Conservation (phyloP, 2,888 invertebrate genomes). For the Metallyticus violacea region DNA sequence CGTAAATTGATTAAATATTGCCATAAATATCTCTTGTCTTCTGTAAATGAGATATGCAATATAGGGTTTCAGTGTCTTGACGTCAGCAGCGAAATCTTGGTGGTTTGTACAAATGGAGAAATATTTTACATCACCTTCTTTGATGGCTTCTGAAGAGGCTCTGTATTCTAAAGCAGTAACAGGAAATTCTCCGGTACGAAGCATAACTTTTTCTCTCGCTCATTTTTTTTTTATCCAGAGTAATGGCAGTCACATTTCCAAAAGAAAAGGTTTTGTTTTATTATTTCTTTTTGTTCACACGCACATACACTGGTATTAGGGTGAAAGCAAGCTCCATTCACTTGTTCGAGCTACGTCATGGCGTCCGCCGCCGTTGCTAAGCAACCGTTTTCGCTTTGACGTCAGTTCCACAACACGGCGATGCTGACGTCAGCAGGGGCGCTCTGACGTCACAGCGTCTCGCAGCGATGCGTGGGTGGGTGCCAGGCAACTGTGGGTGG, state of each 20-base stretch:
- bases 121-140: neutral
- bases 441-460: conserved; percentile 18
- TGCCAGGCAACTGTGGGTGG: neutral
- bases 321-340: neutral
- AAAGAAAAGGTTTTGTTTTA: neutral
- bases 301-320: neutral
- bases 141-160: neutral
- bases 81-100: neutral
- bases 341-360: neutral
- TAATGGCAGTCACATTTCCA: neutral
- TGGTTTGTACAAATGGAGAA: neutral
- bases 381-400: neutral
- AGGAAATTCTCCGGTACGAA: neutral
- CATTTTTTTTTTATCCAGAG: neutral
- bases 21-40: neutral
- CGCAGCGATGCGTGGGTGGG: neutral
- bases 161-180: neutral
- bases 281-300: neutral
- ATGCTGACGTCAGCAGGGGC: conserved; percentile 14
- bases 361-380: neutral
- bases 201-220: neutral
- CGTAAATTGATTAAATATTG: no score
- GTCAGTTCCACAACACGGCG: conserved; percentile 5
- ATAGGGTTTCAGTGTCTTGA: neutral
- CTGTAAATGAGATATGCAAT: neutral